Conservation (phyloP, 2,797 vertebrate species). For the Rallus crepitans region DNA sequence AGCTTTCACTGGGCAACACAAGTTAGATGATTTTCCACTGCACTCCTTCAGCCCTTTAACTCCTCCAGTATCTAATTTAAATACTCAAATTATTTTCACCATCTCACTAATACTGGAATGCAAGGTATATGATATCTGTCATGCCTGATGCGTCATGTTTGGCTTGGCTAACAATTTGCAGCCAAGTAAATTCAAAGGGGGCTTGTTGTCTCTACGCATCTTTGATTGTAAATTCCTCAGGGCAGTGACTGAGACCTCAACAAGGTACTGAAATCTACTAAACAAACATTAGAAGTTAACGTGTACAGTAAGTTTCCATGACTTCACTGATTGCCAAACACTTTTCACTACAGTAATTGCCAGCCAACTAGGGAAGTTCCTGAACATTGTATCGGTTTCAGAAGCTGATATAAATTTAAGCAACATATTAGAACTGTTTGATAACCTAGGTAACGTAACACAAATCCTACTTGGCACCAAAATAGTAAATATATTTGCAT, state of each 20-base stretch:
- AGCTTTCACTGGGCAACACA: neutral
- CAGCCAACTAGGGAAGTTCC: neutral
- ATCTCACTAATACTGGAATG: neutral
- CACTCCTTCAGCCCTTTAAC: neutral
- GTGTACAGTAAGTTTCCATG: conserved; percentile 35
- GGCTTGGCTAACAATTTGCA: neutral
- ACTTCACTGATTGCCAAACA: conserved; percentile 8
- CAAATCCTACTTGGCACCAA: neutral
- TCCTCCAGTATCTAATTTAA: neutral
- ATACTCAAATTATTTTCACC: neutral
- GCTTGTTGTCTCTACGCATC: neutral
- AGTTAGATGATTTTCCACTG: neutral
- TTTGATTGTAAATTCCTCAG: conserved; percentile 37
- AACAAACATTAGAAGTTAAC: conserved; percentile 17
- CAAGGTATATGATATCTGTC: neutral
- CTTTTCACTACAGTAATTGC: neutral
- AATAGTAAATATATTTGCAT: neutral
- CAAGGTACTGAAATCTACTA: neutral
- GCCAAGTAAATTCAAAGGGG: neutral
- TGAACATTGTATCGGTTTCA: neutral
- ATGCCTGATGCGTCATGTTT: neutral
- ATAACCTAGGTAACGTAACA: neutral
- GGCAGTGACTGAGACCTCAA: conserved; percentile 37
- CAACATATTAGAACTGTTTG: neutral
- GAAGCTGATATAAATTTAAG: neutral